These are phyloP conservation scores for Gallinago undulata DNA, from an alignment of 2,113 vertebrate species.

Conservation along the genomic window DNA sequence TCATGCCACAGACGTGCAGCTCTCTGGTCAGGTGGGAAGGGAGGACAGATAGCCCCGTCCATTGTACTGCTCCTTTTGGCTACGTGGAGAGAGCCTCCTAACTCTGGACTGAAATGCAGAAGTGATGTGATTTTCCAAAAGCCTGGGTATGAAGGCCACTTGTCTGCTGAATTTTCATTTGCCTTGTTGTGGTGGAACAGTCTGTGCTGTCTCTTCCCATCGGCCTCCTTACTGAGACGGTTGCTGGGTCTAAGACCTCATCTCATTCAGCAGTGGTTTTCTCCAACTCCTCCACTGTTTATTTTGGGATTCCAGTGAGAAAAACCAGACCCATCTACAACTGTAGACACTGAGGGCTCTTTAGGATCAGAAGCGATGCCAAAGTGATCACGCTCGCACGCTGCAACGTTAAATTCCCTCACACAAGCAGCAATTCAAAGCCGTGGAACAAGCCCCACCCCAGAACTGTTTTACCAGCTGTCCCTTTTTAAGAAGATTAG, in stretches of 20 bases:
- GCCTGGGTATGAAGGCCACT: not conserved
- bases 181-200: not conserved
- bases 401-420: conserved; percentile 20
- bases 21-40: not conserved
- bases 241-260: not conserved
- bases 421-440: conserved; percentile 32
- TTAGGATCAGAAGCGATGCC: conserved; percentile 6
- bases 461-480: conserved; percentile 45
- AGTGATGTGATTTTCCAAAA: conserved; percentile 14
- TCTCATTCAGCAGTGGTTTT: not conserved
- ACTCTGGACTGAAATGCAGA: not conserved
- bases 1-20: not conserved
- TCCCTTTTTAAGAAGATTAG: conserved; percentile 53
- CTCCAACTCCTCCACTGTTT: not conserved
- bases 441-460: not conserved
- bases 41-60: not conserved
- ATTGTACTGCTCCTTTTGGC: not conserved
- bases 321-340: not conserved
- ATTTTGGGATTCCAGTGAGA: conserved; percentile 24
- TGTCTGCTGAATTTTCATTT: not conserved
- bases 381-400: not conserved
- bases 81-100: not conserved
- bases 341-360: not conserved
- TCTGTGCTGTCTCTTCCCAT: not conserved
- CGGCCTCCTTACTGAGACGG: not conserved